A percentile compares a stretch with the other conserved stretches of the same genome.
These are phyloP conservation scores for Venusia cambrica DNA, from an alignment of 2,888 invertebrate species.

Conservation along the genomic window DNA sequence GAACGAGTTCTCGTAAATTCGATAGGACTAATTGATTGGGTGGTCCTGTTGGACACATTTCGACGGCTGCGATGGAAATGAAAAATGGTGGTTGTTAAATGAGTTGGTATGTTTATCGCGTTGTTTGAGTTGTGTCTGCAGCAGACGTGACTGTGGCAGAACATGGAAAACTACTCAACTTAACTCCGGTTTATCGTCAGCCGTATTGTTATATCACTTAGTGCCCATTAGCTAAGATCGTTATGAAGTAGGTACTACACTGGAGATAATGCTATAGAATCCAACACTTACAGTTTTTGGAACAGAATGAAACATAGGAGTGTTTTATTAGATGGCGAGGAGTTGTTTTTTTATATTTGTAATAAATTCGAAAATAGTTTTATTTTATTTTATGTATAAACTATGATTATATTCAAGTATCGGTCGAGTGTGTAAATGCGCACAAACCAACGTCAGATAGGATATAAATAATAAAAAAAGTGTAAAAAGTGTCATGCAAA, in stretches of 20 bases:
- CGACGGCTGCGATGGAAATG: conserved; percentile 40
- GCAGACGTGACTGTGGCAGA: conserved; percentile 50
- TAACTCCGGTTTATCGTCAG: conserved; percentile 71
- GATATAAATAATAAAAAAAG: too few relatives aligned
- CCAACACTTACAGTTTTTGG: too few relatives aligned
- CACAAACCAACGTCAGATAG: too few relatives aligned
- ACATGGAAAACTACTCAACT: conserved; percentile 78
- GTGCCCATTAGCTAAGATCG: conserved; percentile 52
- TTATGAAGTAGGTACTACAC: conserved; percentile 40
- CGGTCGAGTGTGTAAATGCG: too few relatives aligned
- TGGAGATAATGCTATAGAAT: conserved; percentile 2
- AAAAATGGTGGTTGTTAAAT: conserved; percentile 40
- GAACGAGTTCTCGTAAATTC: conserved; percentile 55
- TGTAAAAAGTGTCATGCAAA: too few relatives aligned
- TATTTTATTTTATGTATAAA: too few relatives aligned
- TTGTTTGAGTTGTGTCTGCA: conserved; percentile 41
- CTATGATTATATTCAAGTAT: too few relatives aligned
- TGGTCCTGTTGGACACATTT: conserved; percentile 37
- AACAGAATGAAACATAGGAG: too few relatives aligned
- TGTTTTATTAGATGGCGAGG: too few relatives aligned
- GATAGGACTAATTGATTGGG: conserved; percentile 51
- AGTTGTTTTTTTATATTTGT: too few relatives aligned
- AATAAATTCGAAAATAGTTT: too few relatives aligned
- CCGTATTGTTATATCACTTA: conserved; percentile 63
- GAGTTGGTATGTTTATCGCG: conserved; percentile 38